Base-by-base conservation (phyloP, 2,797 vertebrate species). In the Poecilia picta region DNA sequence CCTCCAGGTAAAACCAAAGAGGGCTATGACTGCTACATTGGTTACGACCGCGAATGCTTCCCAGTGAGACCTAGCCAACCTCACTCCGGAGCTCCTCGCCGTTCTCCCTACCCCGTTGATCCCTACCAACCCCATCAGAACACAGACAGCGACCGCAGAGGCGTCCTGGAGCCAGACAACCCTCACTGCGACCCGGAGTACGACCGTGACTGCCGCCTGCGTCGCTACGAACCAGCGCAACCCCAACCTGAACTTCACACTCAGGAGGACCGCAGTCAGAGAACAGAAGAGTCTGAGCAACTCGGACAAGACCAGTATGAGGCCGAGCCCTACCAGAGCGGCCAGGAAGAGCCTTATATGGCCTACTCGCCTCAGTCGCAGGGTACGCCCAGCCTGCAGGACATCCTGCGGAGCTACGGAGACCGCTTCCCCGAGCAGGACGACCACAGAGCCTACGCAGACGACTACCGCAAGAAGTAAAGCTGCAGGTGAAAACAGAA, bases 1-100 rank as follows among this genome's bases (percentile, higher is more conserved):
- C 95, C 95, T 12, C 93, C 95, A 0, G 96, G 96, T 31, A 96
- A 96, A 90, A 97, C 96, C 83, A 96, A 96, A 77, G 96, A 97
- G 57, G 96, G 96, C 77, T 95, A 96, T 4, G 95, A 96, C 62
- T 97, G 96, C 89, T 96, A 90, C 83, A 95, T 96, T 0, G 94
- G 95, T 57, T 96, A 97, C 8, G 96, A 97, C 72, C 91, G 88
- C 0, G 95, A 97, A 16, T 97, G 96, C 84, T 91, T 39, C 87
- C 95, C 96, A 0, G 77, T 94, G 59, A 92, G 83, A 72, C 84
- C 91, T 18, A 78, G 25, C 0, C 85, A 94, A 36, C 92, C 90
- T 4, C 94, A 91, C 1, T 73, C 90, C 1, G 89, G 90, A 57
- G 73, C 79, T 31, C 88, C 88, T 71, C 93, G 89, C 25, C 94